A percentile compares a stretch with the other conserved stretches of the same genome.
Conservation (phyloP, 2,797 vertebrate species). For the Malurus splendens region DNA sequence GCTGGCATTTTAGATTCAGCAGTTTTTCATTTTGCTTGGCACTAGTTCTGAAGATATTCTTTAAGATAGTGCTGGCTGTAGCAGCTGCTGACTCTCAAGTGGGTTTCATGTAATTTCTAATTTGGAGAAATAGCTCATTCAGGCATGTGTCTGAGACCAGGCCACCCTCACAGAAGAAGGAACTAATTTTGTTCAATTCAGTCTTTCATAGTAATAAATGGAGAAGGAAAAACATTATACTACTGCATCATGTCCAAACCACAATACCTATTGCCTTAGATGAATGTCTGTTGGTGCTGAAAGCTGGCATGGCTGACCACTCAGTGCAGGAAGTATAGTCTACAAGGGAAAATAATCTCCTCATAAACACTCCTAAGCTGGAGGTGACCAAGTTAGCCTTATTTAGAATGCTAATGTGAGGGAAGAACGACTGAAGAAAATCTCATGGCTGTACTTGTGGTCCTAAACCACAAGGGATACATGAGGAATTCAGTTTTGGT, state of each 20-base stretch:
- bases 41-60: background rate
- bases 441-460: background rate
- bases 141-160: background rate
- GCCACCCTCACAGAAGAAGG: constrained; percentile 4
- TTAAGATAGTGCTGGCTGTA: background rate
- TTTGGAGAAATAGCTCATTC: constrained; percentile 14
- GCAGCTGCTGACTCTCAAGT: constrained; percentile 10
- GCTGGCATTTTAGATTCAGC: background rate
- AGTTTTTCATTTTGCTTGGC: constrained; percentile 12
- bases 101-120: constrained; percentile 6
- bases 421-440: background rate
- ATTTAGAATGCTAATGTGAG: background rate
- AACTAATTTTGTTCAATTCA: constrained; percentile 3
- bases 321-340: background rate
- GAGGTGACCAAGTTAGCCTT: background rate
- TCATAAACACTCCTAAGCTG: constrained; percentile 28
- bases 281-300: background rate
- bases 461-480: background rate
- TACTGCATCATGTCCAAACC: constrained; percentile 26
- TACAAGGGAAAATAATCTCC: constrained; percentile 30
- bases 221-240: background rate
- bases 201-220: constrained; percentile 3
- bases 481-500: background rate
- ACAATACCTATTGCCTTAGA: background rate
- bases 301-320: background rate